Evolutionary conservation across 2,888 invertebrate species (phyloP), one percentile per base, ranked within the genome.

Genomic region (Tolmerus cingulatus): DNA sequence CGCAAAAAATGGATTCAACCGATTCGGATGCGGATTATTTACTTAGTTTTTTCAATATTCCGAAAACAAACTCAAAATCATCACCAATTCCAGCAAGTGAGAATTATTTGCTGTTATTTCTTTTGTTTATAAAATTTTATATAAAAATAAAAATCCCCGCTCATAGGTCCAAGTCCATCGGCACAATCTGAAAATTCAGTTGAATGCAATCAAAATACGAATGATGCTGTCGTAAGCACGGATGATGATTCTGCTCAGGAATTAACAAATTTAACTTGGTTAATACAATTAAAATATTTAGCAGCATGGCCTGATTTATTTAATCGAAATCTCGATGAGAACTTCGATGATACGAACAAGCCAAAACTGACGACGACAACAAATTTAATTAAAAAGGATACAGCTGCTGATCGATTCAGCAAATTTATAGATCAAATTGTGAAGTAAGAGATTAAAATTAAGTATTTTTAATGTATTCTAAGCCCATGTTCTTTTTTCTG

Each of bases 241-340:
- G 74, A 74, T 4, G 90, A 90, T 19, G 91, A 91, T 76, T 90
- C 90, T 0, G 92, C 92, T 46, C 90, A 90, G 16, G 92, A 92
- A 82, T 88, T 92, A 19, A 92, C 92, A 1, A 92, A 91, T 88
- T 88, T 92, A 9, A 91, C 90, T 43, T 92, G 92, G 92, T 88
- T 92, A 19, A 91, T 91, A 1, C 91, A 91, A 27, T 86, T 92
- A n/a, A 90, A 91, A n/a, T 92, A 92, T 87, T 90, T 91, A 7
- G 89, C 92, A 51, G 90, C 90, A 4, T 91, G 91, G 90, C 91
- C 91, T 14, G 90, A 90, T 87, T 90, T 90, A 9, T 30, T 37
- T 5, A 90, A 90, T 87, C 89, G 88, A 0, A 90, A 89, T 8
- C 88, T 89, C 0, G 90, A 90, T 57, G 90, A 90, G 23, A 90